Conservation (phyloP, 2,113 vertebrate species). For the Hydropotes inermis region DNA sequence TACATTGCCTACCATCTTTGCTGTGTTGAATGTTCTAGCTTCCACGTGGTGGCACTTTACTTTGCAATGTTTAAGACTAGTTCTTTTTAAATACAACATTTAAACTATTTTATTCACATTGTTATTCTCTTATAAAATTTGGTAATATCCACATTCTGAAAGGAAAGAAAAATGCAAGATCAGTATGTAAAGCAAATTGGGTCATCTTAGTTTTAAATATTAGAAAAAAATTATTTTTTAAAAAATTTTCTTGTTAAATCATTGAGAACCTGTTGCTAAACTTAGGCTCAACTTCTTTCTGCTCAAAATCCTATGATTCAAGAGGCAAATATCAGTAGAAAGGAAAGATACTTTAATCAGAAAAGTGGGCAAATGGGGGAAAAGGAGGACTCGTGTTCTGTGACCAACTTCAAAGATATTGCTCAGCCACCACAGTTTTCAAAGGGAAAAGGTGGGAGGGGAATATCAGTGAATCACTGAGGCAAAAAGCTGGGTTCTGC, state of each 20-base stretch:
- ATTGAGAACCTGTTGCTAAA: background rate
- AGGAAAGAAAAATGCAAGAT: background rate
- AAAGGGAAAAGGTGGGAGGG: background rate
- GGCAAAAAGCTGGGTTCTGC: background rate
- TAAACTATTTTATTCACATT: background rate
- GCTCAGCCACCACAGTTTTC: background rate
- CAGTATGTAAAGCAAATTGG: background rate
- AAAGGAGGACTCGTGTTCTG: background rate
- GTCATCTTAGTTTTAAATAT: background rate
- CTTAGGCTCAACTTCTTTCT: background rate
- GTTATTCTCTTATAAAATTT: background rate
- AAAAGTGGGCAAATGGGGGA: background rate
- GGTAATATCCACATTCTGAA: background rate
- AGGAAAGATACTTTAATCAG: background rate
- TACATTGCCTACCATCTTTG: background rate
- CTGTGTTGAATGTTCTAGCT: background rate
- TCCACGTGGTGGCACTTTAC: background rate
- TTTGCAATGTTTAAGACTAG: background rate
- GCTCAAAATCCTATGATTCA: background rate
- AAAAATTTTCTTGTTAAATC: background rate
- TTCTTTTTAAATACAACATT: background rate
- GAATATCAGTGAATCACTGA: background rate
- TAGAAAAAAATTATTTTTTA: background rate
- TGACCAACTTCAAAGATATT: background rate
- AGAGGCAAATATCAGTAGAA: background rate